Base-by-base conservation (phyloP, 2,113 vertebrate species). In the Marmota monax region DNA sequence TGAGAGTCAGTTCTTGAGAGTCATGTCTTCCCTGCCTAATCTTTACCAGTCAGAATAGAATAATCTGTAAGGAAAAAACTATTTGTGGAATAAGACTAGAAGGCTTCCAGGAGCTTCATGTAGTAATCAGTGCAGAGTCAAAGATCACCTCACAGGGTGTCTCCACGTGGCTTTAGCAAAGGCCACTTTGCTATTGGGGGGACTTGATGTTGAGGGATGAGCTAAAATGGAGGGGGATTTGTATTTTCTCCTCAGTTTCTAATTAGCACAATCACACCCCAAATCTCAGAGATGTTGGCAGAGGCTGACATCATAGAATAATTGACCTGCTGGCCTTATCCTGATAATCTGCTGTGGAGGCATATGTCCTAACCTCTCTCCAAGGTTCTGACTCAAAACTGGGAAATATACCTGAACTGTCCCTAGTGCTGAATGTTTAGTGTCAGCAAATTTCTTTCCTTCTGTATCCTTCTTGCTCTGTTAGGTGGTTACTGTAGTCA, bases 311-410 rank as follows among this genome's bases (percentile, higher is more conserved):
- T 4, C 32, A 77, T 13, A 23, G 37, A 61, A 16, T 51, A 70
- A 72, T 27, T 48, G 56, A 67, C 39, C 1, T 45, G 25, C 37
- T 23, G 14, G 1, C 4, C 7, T 53, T 53, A 37, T 72, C 9
- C 2, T 20, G 23, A 89, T 76, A 10, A 45, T 53, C 70, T 84
- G 6, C n/a, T 27, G 3, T 25, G 51, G 42, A 45, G 48, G 14
- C 39, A 29, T 65, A n/a, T 22, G 7, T 61, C 0, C 8, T 84
- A 56, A 72, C 27, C 89, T 92, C 98, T 98, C 96, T 98, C 98
- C 97, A 97, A 83, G 97, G 97, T 98, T 91, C 98, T 98, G 97
- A 93, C 89, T 14, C 34, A 89, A 90, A 32, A 45, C 1, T 63
- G 0, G 34, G 95, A 45, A 25, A 16, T 23, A 12, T 42, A 25